These are phyloP conservation scores for Nothoprocta pentlandii DNA, from an alignment of 2,113 vertebrate species.

Conservation along the genomic window DNA sequence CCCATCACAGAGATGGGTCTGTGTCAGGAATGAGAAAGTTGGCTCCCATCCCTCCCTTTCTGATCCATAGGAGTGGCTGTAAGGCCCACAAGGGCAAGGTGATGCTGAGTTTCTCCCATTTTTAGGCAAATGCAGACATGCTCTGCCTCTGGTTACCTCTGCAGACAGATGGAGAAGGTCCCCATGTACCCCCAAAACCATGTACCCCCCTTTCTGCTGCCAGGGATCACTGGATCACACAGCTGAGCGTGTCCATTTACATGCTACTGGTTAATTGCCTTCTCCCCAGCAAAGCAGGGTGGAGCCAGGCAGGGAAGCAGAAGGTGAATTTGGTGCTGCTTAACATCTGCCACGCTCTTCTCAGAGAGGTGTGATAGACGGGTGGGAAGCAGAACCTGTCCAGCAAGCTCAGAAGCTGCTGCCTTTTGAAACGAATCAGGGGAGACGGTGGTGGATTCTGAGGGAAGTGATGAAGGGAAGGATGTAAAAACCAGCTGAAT, in stretches of 20 bases:
- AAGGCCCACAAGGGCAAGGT: background rate
- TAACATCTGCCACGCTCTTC: constrained; percentile 23
- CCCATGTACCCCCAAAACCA: too few relatives aligned
- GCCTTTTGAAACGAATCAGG: background rate
- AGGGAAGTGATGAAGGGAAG: background rate
- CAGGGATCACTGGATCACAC: background rate
- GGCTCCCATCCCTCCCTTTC: background rate
- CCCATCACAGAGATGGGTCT: background rate
- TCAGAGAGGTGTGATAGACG: constrained; percentile 16
- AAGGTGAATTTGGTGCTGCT: constrained; percentile 2
- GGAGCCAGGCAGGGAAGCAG: constrained; percentile 21
- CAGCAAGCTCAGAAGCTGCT: constrained; percentile 17
- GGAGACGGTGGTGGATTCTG: background rate
- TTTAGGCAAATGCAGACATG: background rate
- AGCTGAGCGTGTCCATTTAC: background rate
- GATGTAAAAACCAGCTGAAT: background rate
- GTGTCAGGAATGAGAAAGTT: background rate
- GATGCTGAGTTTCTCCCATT: too few relatives aligned
- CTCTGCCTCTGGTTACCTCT: background rate
- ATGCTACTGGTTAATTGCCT: background rate
- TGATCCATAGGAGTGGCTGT: background rate
- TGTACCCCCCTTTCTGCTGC: background rate
- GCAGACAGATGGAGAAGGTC: rapidly evolving
- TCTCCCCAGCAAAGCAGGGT: background rate
- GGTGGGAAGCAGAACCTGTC: constrained; percentile 50